Percentiles rank a stretch among this genome's conserved stretches.
Conservation (phyloP, 2,797 vertebrate genomes). For the Crocidura indochinensis region DNA sequence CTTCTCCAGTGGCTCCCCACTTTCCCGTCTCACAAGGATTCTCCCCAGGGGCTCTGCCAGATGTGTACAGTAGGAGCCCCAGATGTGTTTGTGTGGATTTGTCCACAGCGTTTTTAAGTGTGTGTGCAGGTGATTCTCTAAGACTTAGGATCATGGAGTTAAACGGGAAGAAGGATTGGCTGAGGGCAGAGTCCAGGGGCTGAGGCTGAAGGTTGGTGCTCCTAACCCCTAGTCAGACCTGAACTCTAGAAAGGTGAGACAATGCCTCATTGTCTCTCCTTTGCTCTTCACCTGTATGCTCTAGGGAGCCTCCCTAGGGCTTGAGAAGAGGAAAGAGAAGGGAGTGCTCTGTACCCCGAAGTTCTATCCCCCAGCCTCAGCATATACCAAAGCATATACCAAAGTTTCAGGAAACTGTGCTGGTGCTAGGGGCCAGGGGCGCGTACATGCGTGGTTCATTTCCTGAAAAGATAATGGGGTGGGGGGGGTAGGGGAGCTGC, state of each 20-base stretch:
- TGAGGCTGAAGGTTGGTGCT: neutral
- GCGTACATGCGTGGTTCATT: neutral
- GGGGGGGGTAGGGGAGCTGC: too few species aligned
- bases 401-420: too few species aligned
- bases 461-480: neutral
- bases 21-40: neutral
- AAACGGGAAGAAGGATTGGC: neutral
- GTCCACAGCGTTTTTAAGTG: neutral
- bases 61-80: neutral
- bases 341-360: neutral
- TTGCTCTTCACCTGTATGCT: too few species aligned
- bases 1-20: neutral
- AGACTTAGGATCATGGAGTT: neutral
- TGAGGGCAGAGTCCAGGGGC: neutral
- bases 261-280: too few species aligned
- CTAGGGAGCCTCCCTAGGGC: slow-evolving; percentile 47
- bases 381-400: neutral
- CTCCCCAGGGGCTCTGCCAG: neutral
- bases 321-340: slow-evolving; percentile 36
- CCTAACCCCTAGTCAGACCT: slow-evolving; percentile 40
- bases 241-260: too few species aligned
- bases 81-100: neutral
- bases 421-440: too few species aligned
- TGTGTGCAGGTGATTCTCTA: neutral
- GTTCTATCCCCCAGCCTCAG: neutral